Base-by-base conservation (phyloP, 2,888 invertebrate genomes). In the Celastrina argiolus region DNA sequence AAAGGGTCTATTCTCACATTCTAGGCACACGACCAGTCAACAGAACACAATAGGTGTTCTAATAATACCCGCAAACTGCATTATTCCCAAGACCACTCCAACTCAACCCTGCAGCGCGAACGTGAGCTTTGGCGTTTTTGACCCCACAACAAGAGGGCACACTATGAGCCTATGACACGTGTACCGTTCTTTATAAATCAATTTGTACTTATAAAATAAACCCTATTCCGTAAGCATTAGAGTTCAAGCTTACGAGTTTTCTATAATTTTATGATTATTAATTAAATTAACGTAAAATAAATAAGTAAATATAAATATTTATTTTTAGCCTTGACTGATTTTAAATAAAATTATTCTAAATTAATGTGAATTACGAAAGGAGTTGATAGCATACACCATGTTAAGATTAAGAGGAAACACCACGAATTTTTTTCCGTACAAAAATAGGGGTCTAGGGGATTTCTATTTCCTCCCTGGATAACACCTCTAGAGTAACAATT, bases 91-190 rank as follows among this genome's bases (percentile, higher is more conserved):
- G 81, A 82, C 78, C 78, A 71, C 74, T 69, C 71, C 70, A 71
- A 74, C 86, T 82, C 79, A 71, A 73, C 72, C 75, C 79, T 80
- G 80, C 79, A 78, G 81, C 74, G 78, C 70, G 73, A 78, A 83
- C 83, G 83, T 83, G 85, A 81, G 82, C 81, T 88, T 83, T 76
- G 81, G 83, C 81, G 78, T 83, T 86, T 88, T 84, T 86, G 83
- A 84, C 83, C 82, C 80, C 81, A 81, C 85, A 84, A 84, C 84
- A 80, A 75, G 78, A 73, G 75, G 74, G 72, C 74, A 72, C 79
- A 76, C n/a, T n/a, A n/a, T n/a, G n/a, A 80, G 78, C 75, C 74
- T 71, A 74, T 72, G 87, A 77, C 89, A 88, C 89, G 89, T 87
- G 85, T 51, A 26, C 12, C 36, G 36, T 56, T 56, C 22, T 14